phyloP scores from a whole-genome alignment of 2,888 invertebrate species.

The Drosophila incognita region DNA sequence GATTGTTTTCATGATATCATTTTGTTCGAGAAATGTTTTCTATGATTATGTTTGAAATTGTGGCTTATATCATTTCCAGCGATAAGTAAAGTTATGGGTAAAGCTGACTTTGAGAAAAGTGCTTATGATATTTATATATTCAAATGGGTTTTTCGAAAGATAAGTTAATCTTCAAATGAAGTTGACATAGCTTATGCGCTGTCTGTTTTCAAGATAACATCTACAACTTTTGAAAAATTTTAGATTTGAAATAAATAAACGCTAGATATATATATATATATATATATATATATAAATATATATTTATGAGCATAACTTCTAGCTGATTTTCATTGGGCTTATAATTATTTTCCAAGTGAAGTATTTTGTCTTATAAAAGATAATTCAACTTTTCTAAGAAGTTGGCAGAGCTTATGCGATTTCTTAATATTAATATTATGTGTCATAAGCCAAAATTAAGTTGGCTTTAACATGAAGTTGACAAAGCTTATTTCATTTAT shows the following conservation, averaged over 20 bases:
- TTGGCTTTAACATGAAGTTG: neutral
- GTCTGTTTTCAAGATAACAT: neutral
- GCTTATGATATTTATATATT: neutral
- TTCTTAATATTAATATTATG: too few relatives aligned
- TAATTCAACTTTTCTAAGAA: too few relatives aligned
- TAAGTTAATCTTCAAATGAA: neutral
- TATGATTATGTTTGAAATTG: neutral
- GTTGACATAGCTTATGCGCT: neutral
- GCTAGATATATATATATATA: too few relatives aligned
- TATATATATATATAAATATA: too few relatives aligned
- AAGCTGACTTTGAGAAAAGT: neutral
- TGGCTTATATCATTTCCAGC: neutral
- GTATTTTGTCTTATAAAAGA: too few relatives aligned
- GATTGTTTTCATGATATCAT: conserved; percentile 3
- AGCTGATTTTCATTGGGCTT: too few relatives aligned
- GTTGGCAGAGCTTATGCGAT: too few relatives aligned
- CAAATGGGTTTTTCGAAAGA: neutral
- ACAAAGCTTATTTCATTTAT: too few relatives aligned
- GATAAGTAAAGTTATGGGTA: neutral
- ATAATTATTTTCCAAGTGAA: too few relatives aligned
- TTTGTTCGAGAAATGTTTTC: neutral
- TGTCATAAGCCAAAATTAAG: neutral
- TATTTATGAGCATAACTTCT: too few relatives aligned
- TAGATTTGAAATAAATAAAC: too few relatives aligned
- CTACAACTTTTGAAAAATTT: too few relatives aligned